Conservation (phyloP, 1,140 invertebrate species). For the Sipha flava region DNA sequence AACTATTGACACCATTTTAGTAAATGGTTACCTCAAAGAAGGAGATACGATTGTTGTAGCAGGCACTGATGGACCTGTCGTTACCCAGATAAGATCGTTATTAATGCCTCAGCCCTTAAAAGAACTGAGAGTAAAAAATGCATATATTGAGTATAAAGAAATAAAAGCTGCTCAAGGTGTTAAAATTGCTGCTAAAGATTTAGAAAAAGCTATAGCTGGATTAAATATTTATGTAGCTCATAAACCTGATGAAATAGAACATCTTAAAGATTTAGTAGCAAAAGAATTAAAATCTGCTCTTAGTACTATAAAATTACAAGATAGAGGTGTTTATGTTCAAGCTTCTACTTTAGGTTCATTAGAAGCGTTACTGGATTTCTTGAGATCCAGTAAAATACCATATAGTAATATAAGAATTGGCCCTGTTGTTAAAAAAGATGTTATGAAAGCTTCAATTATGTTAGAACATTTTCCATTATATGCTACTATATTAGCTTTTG, state of each 20-base stretch:
- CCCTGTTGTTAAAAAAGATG: constrained; percentile 97
- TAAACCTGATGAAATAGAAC: constrained; percentile 88
- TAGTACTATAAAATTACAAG: constrained; percentile 81
- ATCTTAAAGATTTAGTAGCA: constrained; percentile 71
- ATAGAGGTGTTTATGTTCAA: constrained; percentile 95
- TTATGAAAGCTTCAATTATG: constrained; percentile 99
- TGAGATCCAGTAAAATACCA: constrained; percentile 91
- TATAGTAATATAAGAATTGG: constrained; percentile 98
- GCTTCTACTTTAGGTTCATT: constrained; percentile 96
- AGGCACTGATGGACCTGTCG: constrained; percentile 95
- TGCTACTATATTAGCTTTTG: constrained; percentile 97
- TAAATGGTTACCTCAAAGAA: constrained; percentile 87
- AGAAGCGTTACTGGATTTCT: constrained; percentile 93
- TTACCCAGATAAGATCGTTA: constrained; percentile 92
- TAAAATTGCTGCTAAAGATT: constrained; percentile 94
- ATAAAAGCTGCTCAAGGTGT: constrained; percentile 94
- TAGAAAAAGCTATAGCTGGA: constrained; percentile 94
- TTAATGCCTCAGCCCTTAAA: constrained; percentile 96
- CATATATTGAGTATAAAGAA: constrained; percentile 92
- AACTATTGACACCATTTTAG: constrained; percentile 96
- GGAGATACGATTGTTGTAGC: constrained; percentile 92
- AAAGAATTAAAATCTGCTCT: constrained; percentile 77
- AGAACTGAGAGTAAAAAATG: constrained; percentile 77
- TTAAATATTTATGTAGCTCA: constrained; percentile 81
- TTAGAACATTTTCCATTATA: constrained; percentile 95